These are phyloP conservation scores for Astropecten irregularis DNA, from an alignment of 53 echinoderm and acorn worm species.

Conservation along the genomic window DNA sequence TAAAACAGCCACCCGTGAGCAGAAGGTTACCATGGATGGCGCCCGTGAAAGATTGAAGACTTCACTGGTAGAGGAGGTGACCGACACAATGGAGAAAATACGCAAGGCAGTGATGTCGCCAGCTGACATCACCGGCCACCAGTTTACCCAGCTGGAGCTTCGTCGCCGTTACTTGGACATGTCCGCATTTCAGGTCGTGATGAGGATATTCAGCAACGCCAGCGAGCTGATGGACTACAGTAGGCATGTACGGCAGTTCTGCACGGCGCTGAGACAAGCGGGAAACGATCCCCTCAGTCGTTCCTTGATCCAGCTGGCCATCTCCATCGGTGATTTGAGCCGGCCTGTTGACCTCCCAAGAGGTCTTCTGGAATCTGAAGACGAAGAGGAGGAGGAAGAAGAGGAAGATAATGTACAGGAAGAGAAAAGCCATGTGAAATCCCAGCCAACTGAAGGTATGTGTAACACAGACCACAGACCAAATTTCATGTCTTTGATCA, in stretches of 20 bases:
- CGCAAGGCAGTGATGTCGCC: conserved; percentile 47
- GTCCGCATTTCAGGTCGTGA: conserved; percentile 56
- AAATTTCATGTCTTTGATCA: too few species aligned
- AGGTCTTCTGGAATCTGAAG: conserved; percentile 4
- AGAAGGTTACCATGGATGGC: conserved; percentile 41
- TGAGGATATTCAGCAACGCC: conserved; percentile 44
- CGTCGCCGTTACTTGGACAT: conserved; percentile 59
- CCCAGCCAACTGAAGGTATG: conserved; percentile 45
- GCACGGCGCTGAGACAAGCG: conserved; percentile 5
- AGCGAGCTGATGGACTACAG: background rate
- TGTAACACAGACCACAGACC: too few species aligned
- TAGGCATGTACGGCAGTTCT: conserved; percentile 17
- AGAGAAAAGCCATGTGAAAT: background rate
- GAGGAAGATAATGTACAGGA: background rate
- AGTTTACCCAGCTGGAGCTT: conserved; percentile 47
- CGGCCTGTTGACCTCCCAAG: conserved; percentile 43
- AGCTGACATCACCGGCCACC: conserved; percentile 27
- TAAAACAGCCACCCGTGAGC: conserved; percentile 64
- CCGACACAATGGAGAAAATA: conserved; percentile 31
- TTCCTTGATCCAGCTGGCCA: conserved; percentile 62
- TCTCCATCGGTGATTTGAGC: conserved; percentile 52
- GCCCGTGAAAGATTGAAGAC: conserved; percentile 28
- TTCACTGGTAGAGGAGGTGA: conserved; percentile 26
- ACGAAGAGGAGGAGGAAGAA: conserved; percentile 24
- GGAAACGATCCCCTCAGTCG: conserved; percentile 16